Evolutionary conservation across 1,140 invertebrate species (phyloP).

Genomic region (Zaprionus davidi): DNA sequence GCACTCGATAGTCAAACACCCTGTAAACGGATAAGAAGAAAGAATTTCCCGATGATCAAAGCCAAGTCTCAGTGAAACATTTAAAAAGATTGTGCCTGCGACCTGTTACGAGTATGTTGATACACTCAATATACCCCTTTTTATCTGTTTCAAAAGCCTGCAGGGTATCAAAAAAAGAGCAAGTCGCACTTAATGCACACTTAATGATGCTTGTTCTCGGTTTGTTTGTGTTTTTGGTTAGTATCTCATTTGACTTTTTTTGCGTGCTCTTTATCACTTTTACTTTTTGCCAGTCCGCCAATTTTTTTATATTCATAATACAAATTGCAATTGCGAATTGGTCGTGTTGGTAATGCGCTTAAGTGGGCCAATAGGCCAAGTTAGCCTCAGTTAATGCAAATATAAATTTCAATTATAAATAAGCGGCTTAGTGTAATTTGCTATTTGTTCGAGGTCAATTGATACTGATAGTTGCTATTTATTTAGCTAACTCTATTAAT

Average conservation of each 20-base stretch:
- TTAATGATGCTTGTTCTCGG: slow-evolving; percentile 14
- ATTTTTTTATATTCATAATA: slow-evolving; percentile 14
- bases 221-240: not conserved
- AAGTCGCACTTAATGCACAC: slow-evolving; percentile 14
- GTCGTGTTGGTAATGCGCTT: slow-evolving; percentile 36
- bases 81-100: too few relatives aligned
- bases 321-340: slow-evolving; percentile 43
- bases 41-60: too few relatives aligned
- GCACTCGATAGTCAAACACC: not conserved
- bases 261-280: slow-evolving; percentile 15
- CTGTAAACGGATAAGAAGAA: too few relatives aligned
- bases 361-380: slow-evolving; percentile 21
- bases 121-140: too few relatives aligned
- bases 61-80: too few relatives aligned
- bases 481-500: not conserved
- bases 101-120: too few relatives aligned
- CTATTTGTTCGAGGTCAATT: slow-evolving; percentile 6
- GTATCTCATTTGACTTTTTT: not conserved
- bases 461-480: slow-evolving; percentile 24
- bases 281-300: slow-evolving; percentile 12
- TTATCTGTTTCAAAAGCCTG: too few relatives aligned
- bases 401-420: slow-evolving; percentile 42
- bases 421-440: slow-evolving; percentile 26
- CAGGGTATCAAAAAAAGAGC: not conserved
- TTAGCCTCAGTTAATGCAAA: not conserved